These are phyloP conservation scores for Anguilla marmorata DNA, from an alignment of 2,797 vertebrate genomes.

Conservation along the genomic window DNA sequence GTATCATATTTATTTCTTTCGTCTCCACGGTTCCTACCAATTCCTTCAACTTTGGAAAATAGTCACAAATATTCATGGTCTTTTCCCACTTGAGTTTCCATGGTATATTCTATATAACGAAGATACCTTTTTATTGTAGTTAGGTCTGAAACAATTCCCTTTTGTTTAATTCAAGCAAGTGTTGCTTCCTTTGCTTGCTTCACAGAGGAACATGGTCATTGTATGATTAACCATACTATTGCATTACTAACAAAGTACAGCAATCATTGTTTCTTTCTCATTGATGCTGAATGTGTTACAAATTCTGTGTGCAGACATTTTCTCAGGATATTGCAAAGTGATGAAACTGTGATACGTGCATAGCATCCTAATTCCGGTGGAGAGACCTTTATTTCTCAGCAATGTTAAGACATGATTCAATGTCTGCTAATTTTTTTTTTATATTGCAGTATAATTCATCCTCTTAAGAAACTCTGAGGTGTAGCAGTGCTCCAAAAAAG, in stretches of 20 bases:
- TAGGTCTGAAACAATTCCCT: neutral
- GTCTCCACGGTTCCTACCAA: neutral
- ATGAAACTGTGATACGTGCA: slow-evolving; percentile 31
- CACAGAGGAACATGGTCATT: slow-evolving; percentile 15
- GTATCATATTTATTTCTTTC: neutral
- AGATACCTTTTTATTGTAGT: neutral
- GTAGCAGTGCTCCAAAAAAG: neutral
- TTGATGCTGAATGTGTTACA: slow-evolving; percentile 33
- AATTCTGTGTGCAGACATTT: slow-evolving; percentile 28
- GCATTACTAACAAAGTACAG: slow-evolving; percentile 32
- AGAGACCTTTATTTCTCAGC: slow-evolving; percentile 42
- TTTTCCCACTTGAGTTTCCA: neutral
- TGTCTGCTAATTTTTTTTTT: neutral
- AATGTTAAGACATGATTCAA: slow-evolving; percentile 48
- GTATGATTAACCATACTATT: slow-evolving; percentile 39
- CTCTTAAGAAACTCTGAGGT: neutral
- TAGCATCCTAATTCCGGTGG: slow-evolving; percentile 32
- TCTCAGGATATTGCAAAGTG: slow-evolving; percentile 33
- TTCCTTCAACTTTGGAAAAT: neutral
- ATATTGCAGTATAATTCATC: neutral
- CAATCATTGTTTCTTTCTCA: slow-evolving; percentile 31
- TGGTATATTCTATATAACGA: neutral
- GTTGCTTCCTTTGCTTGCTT: neutral
- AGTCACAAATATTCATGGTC: neutral
- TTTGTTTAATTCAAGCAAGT: neutral